Percentiles rank a stretch among this genome's conserved stretches.
These are phyloP conservation scores for Peromyscus californicus DNA, from an alignment of 2,113 vertebrate species.

Conservation along the genomic window DNA sequence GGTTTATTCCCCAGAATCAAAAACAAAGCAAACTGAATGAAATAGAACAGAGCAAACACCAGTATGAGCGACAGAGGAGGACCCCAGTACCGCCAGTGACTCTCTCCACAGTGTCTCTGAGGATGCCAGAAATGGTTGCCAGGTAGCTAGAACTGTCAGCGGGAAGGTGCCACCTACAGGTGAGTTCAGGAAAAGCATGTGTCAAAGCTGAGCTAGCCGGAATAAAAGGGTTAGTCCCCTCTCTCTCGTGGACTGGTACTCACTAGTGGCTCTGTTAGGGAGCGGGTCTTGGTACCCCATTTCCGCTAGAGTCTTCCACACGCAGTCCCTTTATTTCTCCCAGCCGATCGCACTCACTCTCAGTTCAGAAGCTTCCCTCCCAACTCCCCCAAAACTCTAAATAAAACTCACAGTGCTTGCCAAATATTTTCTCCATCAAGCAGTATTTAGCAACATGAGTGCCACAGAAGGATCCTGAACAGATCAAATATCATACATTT, in stretches of 20 bases:
- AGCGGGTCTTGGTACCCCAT: background rate
- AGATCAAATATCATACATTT: constrained; percentile 68
- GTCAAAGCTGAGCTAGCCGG: background rate
- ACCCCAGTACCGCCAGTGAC: no score
- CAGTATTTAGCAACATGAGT: constrained; percentile 53
- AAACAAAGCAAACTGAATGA: background rate
- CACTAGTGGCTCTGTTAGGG: background rate
- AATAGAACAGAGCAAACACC: background rate
- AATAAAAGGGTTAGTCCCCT: background rate
- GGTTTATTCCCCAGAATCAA: background rate
- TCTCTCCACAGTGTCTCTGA: background rate
- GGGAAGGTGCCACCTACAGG: constrained; percentile 36
- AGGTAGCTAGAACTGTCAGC: background rate
- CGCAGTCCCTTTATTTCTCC: background rate
- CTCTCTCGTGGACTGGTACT: background rate
- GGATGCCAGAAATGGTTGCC: background rate
- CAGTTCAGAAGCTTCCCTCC: background rate
- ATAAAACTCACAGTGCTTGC: constrained; percentile 63
- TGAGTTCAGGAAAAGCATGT: background rate
- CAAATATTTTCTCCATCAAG: constrained; percentile 68
- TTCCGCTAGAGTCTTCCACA: background rate
- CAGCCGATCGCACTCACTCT: background rate
- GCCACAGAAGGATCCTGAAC: constrained; percentile 43
- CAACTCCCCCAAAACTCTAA: constrained; percentile 8
- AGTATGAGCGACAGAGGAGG: background rate